Base-by-base conservation (phyloP, 1,140 invertebrate species). In the Wasmannia auropunctata region DNA sequence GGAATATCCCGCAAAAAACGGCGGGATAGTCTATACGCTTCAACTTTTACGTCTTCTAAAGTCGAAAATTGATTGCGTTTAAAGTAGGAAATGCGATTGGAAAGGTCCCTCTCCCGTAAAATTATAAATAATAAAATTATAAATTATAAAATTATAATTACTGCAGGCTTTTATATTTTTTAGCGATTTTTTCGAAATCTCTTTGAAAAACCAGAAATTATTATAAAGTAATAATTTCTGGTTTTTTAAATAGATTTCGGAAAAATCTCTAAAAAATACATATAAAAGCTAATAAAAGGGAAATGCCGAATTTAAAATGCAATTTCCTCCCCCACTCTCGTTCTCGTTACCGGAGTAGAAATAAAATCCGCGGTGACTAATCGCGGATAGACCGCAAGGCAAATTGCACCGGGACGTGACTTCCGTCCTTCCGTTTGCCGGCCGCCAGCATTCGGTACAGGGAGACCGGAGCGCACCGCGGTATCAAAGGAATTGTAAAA, bases 401-500 rank as follows among this genome's bases (percentile, higher is more conserved):
- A 72, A 83, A 83, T 83, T 83, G 51, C 67, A 34, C 7, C 34
- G 49, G 25, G 25, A 81, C 25, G 28, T 58, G 67, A 37, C 51
- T 83, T 37, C n/a, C 25, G 25, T 56, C 25, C 51, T 25, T 81
- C 14, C 63, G 49, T 40, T 54, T 46, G 25, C 49, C 34, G 25
- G 46, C 49, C 46, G 62, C 54, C 49, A 63, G 62, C 60, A 67
- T 75, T 85, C 69, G 51, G 77, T 75, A 84, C 31, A 74, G 19
- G 43, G 19, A 75, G 69, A 34, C 25, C 34, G 14, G 62, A 16
- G 63, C 86, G 54, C 80, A n/a, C 49, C n/a, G 79, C n/a, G 49
- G 11, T 87, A 87, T 87, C 86, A 87, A 87, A 87, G 72, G 86
- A 87, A 85, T 87, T 87, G 86, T 77, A 87, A 85, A 87, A 87